Percentiles rank a stretch among this genome's conserved stretches.
Evolutionary conservation across 2,888 invertebrate species (phyloP).

Genomic region (Polymixis flavicincta): DNA sequence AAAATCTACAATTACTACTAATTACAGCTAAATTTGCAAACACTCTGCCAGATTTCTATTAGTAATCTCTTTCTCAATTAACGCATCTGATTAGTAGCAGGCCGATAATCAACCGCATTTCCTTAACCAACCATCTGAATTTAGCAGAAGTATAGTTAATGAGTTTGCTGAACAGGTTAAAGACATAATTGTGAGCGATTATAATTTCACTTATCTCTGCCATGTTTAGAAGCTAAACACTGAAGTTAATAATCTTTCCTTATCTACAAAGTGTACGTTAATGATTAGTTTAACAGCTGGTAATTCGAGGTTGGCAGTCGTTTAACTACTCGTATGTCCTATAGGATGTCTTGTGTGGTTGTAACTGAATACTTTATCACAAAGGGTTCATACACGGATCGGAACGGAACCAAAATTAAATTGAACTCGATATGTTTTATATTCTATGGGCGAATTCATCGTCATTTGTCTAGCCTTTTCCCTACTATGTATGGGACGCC

Average conservation of each 20-base stretch:
- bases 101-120: background rate
- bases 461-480: no score
- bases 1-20: background rate
- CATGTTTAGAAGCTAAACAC: constrained; percentile 49
- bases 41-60: background rate
- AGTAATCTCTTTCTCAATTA: background rate
- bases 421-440: background rate
- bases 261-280: constrained; percentile 48
- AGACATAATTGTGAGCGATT: constrained; percentile 49
- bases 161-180: constrained; percentile 42
- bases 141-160: constrained; percentile 13
- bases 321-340: constrained; percentile 28
- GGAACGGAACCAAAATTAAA: background rate
- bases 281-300: constrained; percentile 54
- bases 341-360: background rate
- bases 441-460: background rate
- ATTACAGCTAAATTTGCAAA: constrained; percentile 17
- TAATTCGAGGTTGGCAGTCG: constrained; percentile 43
- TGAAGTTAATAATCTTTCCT: constrained; percentile 42
- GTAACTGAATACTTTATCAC: constrained; percentile 16
- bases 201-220: constrained; percentile 42
- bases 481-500: no score
- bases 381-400: background rate
- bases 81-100: background rate
- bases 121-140: background rate